Conservation (phyloP, 2,888 invertebrate species). For the Macrosoma leucophasiata region DNA sequence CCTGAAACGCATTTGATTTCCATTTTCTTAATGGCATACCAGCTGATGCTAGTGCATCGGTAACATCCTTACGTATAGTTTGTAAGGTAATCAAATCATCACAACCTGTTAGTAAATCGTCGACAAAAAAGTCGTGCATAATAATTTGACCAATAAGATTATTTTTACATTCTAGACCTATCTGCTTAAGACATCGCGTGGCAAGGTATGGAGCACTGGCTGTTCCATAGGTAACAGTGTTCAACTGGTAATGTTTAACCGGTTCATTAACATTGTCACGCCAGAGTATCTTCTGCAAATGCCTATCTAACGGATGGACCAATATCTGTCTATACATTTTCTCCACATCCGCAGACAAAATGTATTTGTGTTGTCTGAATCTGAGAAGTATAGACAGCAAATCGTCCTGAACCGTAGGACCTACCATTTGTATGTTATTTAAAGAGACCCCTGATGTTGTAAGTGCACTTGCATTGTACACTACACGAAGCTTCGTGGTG, state of each 20-base stretch:
- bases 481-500: slow-evolving; percentile 7
- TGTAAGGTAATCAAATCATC: slow-evolving; percentile 13
- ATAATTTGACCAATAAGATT: slow-evolving; percentile 19
- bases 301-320: slow-evolving; percentile 10
- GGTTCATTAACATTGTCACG: slow-evolving; percentile 18
- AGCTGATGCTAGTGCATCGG: slow-evolving; percentile 21
- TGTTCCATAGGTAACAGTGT: slow-evolving; percentile 29
- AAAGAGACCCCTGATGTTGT: slow-evolving; percentile 17
- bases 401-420: slow-evolving; percentile 26
- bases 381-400: slow-evolving; percentile 25
- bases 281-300: slow-evolving; percentile 21
- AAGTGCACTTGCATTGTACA: slow-evolving; percentile 9
- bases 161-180: slow-evolving; percentile 24
- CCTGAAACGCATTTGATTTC: slow-evolving; percentile 22
- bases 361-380: slow-evolving; percentile 22
- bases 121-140: slow-evolving; percentile 27
- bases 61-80: slow-evolving; percentile 13
- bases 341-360: slow-evolving; percentile 25
- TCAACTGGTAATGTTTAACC: slow-evolving; percentile 23
- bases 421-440: slow-evolving; percentile 25
- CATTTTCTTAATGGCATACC: slow-evolving; percentile 26
- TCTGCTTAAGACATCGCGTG: slow-evolving; percentile 24
- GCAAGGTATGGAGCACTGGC: slow-evolving; percentile 29
- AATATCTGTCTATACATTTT: slow-evolving; percentile 27
- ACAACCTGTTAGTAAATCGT: slow-evolving; percentile 19